Percentiles rank a stretch among this genome's conserved stretches.
Evolutionary conservation across 1,140 invertebrate species (phyloP).

Genomic region (Lepidostoma basale): DNA sequence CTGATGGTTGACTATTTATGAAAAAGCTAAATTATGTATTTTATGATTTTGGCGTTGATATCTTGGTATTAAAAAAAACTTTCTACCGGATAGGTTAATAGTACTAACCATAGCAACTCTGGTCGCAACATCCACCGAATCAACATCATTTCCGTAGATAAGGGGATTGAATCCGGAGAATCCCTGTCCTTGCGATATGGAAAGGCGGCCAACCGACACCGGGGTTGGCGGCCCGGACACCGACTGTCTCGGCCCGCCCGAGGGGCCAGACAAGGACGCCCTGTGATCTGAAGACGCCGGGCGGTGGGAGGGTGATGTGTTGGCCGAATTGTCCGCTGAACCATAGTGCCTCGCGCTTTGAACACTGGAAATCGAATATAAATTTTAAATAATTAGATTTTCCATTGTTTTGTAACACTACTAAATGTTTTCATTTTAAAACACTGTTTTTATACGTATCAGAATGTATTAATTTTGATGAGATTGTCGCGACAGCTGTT

Average conservation of each 20-base stretch:
- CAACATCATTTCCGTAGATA: conserved; percentile 95
- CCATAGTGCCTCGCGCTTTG: conserved; percentile 40
- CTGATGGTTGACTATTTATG: too few relatives aligned
- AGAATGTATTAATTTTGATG: too few relatives aligned
- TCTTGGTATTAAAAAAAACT: not conserved
- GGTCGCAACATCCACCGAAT: conserved; percentile 98
- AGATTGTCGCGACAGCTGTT: too few relatives aligned
- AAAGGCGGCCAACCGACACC: conserved; percentile 49
- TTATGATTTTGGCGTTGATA: too few relatives aligned
- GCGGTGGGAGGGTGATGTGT: conserved; percentile 40
- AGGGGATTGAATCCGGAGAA: conserved; percentile 76
- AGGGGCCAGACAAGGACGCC: conserved; percentile 9
- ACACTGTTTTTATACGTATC: too few relatives aligned
- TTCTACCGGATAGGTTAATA: conserved; percentile 25
- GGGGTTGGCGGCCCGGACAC: conserved; percentile 34
- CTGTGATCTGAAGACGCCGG: conserved; percentile 23
- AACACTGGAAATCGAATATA: conserved; percentile 37
- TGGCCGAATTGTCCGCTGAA: conserved; percentile 36
- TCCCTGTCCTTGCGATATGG: conserved; percentile 51
- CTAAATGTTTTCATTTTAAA: too few relatives aligned
- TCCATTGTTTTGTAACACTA: too few relatives aligned
- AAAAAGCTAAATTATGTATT: too few relatives aligned
- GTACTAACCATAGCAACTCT: conserved; percentile 91
- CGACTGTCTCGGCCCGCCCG: conserved; percentile 17
- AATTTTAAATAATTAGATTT: too few relatives aligned